Conservation (phyloP, 2,888 invertebrate species). For the Lumbricus terrestris region DNA sequence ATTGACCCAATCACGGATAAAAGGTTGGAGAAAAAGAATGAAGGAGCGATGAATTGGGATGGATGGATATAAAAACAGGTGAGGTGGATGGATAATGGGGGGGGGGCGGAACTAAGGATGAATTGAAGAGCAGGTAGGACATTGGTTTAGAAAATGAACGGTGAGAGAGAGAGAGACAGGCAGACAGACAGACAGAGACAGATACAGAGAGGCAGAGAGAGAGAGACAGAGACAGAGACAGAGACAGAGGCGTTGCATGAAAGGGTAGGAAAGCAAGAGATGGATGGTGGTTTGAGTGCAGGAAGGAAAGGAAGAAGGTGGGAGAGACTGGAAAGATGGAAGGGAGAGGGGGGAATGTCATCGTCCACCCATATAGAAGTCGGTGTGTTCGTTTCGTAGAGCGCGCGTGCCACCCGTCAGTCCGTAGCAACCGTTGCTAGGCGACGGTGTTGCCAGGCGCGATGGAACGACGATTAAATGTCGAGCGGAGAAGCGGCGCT, state of each 20-base stretch:
- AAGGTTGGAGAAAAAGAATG: too few relatives aligned
- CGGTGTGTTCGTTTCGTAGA: neutral
- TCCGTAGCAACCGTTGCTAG: conserved; percentile 12
- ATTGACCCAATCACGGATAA: neutral
- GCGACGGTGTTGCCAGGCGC: conserved; percentile 7
- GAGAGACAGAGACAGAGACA: too few relatives aligned
- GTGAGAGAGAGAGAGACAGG: too few relatives aligned
- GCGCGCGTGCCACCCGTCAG: neutral
- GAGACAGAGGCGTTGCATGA: neutral
- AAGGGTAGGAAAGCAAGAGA: neutral
- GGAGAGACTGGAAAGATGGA: neutral
- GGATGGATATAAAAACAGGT: neutral
- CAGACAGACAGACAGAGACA: too few relatives aligned
- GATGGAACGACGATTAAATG: conserved; percentile 17
- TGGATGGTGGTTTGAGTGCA: neutral
- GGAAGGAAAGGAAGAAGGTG: neutral
- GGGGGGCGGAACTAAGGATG: neutral
- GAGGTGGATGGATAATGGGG: neutral
- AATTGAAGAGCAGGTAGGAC: neutral
- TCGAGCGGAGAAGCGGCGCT: neutral
- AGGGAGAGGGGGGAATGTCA: neutral
- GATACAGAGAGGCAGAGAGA: too few relatives aligned
- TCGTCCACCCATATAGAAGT: neutral
- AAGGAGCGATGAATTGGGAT: neutral
- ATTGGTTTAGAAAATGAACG: too few relatives aligned